Evolutionary conservation across 1,140 invertebrate genomes (phyloP).

Genomic region (Lepidostoma basale): DNA sequence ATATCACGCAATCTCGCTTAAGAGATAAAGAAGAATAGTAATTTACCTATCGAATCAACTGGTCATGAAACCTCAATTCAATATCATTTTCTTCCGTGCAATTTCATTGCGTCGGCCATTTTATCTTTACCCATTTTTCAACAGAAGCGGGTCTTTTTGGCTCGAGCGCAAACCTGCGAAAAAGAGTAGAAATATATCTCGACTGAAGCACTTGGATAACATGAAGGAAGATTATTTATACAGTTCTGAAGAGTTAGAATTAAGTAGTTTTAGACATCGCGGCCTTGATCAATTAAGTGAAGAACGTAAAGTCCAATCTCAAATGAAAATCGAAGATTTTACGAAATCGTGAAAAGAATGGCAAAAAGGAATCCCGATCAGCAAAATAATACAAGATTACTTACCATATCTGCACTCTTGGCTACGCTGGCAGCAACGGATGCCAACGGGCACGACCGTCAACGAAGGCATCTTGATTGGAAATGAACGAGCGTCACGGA

Average conservation of each 20-base stretch:
- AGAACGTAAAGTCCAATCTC: background rate
- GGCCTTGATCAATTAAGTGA: background rate
- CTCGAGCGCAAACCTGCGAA: conserved; percentile 12
- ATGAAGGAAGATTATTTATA: too few species aligned
- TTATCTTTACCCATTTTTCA: conserved; percentile 7
- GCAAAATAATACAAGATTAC: background rate
- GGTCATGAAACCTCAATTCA: conserved; percentile 22
- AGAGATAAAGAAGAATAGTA: conserved; percentile 1
- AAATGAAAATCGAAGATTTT: background rate
- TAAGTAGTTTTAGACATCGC: too few species aligned
- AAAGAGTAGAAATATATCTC: too few species aligned
- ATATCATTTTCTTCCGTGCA: background rate
- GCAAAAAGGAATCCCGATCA: background rate
- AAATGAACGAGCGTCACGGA: background rate
- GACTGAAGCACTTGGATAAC: too few species aligned
- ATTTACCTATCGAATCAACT: conserved; percentile 19
- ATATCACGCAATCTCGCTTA: background rate
- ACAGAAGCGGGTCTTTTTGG: background rate
- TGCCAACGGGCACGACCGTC: background rate
- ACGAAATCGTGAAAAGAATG: background rate
- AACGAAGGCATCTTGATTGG: background rate
- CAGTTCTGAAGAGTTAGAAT: too few species aligned
- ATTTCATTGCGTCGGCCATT: conserved; percentile 18
- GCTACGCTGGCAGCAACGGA: background rate
- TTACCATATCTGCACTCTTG: background rate